Conservation (phyloP, 1,140 invertebrate genomes). For the Conus betulinus region DNA sequence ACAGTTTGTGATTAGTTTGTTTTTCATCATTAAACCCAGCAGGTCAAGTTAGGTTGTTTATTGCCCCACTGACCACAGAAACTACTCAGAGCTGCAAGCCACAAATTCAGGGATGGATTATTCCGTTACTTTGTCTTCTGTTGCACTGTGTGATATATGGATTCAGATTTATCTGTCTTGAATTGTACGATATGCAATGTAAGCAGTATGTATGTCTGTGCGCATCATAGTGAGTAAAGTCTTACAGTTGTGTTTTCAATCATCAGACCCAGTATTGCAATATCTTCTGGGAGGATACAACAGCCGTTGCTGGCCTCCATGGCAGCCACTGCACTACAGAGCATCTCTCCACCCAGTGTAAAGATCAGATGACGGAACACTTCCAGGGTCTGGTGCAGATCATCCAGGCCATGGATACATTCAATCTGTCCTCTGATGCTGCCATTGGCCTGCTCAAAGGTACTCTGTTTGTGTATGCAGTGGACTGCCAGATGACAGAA, state of each 20-base stretch:
- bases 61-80: no score
- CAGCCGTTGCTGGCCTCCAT: conserved; percentile 85
- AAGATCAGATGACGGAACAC: conserved; percentile 87
- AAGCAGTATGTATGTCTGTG: no score
- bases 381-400: conserved; percentile 89
- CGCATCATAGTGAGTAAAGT: not conserved
- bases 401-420: conserved; percentile 86
- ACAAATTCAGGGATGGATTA: no score
- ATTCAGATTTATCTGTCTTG: no score
- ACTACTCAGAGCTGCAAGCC: no score
- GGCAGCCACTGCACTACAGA: conserved; percentile 84
- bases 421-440: conserved; percentile 87
- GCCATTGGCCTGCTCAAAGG: conserved; percentile 90
- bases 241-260: not conserved
- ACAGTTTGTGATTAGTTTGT: no score
- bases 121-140: no score
- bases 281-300: conserved; percentile 84
- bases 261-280: conserved; percentile 86
- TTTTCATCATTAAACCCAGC: no score
- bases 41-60: no score
- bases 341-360: conserved; percentile 85
- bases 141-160: no score
- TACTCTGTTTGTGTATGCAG: conserved; percentile 56
- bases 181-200: no score
- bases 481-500: no score